Percentiles rank a stretch among this genome's conserved stretches.
phyloP scores from a whole-genome alignment of 2,888 invertebrate species.

The Erebia epiphron region DNA sequence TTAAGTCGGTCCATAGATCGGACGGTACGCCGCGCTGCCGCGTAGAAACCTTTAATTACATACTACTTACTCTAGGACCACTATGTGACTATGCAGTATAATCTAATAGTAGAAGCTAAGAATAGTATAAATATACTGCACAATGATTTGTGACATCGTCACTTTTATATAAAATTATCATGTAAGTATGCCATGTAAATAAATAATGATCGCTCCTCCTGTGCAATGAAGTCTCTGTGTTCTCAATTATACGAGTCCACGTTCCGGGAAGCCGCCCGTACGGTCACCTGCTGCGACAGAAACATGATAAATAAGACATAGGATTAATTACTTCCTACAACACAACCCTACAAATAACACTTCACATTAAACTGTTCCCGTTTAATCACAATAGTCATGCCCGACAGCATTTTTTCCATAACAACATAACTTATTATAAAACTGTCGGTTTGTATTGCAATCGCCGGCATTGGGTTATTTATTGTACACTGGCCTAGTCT shows the following conservation, averaged over 20 bases:
- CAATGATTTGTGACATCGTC: no score
- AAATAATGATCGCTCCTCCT: conserved; percentile 29
- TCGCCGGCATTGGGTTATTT: conserved; percentile 61
- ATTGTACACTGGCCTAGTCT: conserved; percentile 53
- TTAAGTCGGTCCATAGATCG: no score
- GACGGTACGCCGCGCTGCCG: no score
- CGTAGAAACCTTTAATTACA: no score
- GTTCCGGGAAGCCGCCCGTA: conserved; percentile 57
- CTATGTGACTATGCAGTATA: no score
- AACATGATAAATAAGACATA: conserved; percentile 74
- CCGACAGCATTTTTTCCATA: conserved; percentile 49
- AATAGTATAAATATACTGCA: no score
- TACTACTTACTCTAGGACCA: no score
- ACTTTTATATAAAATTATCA: no score
- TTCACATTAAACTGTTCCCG: conserved; percentile 64
- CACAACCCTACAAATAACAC: conserved; percentile 64
- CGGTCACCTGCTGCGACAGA: conserved; percentile 74
- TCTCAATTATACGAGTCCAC: conserved; percentile 39
- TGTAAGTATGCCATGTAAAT: background rate
- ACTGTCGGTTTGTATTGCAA: conserved; percentile 62
- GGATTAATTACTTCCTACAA: conserved; percentile 78
- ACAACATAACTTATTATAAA: conserved; percentile 51
- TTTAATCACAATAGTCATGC: conserved; percentile 62
- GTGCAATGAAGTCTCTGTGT: conserved; percentile 31
- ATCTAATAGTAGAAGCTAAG: no score